phyloP scores from a whole-genome alignment of 2,113 vertebrate species.

The Chitala chitala region DNA sequence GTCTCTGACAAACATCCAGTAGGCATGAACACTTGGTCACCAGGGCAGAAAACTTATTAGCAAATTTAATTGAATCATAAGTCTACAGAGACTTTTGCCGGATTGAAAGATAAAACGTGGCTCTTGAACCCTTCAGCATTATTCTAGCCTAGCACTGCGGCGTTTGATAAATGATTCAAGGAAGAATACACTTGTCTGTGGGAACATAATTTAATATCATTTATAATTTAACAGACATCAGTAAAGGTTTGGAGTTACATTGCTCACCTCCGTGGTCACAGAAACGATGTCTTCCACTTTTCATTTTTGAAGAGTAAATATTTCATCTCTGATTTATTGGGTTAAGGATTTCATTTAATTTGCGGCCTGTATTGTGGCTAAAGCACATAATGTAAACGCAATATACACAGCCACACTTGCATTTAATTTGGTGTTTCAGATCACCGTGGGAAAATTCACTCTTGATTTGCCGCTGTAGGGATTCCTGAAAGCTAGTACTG shows the following conservation, averaged over 20 bases:
- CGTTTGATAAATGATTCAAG: conserved; percentile 5
- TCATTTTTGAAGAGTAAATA: background rate
- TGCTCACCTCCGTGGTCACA: background rate
- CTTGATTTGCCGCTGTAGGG: no score
- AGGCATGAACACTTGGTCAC: background rate
- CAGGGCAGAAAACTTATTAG: conserved; percentile 21
- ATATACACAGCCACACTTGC: no score
- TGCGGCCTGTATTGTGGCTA: no score
- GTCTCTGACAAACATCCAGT: background rate
- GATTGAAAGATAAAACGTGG: conserved; percentile 21
- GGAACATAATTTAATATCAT: background rate
- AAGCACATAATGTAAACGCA: no score
- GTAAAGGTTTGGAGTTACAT: background rate
- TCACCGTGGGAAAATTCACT: no score
- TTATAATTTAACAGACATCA: background rate
- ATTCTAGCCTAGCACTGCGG: conserved; percentile 14
- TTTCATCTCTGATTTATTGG: background rate
- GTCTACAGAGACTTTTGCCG: background rate
- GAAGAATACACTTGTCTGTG: background rate
- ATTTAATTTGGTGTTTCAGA: no score
- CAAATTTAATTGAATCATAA: conserved; percentile 23
- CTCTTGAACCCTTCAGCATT: conserved; percentile 6
- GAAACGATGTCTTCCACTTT: background rate
- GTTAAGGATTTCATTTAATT: no score
- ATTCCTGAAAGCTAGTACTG: no score